Evolutionary conservation across 2,888 invertebrate genomes (phyloP), one percentile per base, ranked within the genome.

Genomic region (Oscheius onirici): DNA sequence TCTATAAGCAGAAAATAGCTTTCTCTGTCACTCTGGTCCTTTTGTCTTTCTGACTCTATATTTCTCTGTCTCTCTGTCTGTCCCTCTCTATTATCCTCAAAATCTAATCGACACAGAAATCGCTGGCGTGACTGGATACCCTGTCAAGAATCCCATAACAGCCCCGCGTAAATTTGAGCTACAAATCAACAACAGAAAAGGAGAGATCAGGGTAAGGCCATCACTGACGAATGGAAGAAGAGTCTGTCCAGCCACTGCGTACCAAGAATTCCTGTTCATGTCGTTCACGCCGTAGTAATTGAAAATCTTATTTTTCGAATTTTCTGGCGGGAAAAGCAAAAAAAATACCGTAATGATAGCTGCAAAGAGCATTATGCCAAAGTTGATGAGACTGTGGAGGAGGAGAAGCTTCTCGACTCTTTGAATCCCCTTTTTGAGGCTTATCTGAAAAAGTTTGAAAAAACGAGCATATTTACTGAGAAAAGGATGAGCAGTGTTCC

Each of bases 201-300:
- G 77, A 57, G 72, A 71, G 49, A 69, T 69, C 40, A 77, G 55
- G 34, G 74, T 75, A 17, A 77, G 69, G 15, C 66, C 43, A 69
- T 74, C 75, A 41, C 74, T 75, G 44, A 71, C 69, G 41, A 69
- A 73, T 26, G 77, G 77, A 60, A 69, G 63, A 8, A 55, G 54
- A 1, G 11, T 11, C 26, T 55, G 54, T 13, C 54, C 54, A 5
- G 26, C 34, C 24, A 55, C 13, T 0, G 54, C 54, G 34, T 55
- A 55, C 54, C 54, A 55, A 6, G 26, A 26, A n/a, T 55, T 3
- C 24, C 34, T 22, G 54, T 55, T 55, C 26, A 8, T 34, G 26
- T 55, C 54, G 11, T 17, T 24, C 5, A 55, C 54, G 22, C 28
- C 54, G 34, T 24, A 55, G 11, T 20, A 26, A 11, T 55, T 55